A percentile compares a stretch with the other conserved stretches of the same genome.
These are phyloP conservation scores for Rhinophrynus dorsalis DNA, from an alignment of 2,797 vertebrate species.

Conservation along the genomic window DNA sequence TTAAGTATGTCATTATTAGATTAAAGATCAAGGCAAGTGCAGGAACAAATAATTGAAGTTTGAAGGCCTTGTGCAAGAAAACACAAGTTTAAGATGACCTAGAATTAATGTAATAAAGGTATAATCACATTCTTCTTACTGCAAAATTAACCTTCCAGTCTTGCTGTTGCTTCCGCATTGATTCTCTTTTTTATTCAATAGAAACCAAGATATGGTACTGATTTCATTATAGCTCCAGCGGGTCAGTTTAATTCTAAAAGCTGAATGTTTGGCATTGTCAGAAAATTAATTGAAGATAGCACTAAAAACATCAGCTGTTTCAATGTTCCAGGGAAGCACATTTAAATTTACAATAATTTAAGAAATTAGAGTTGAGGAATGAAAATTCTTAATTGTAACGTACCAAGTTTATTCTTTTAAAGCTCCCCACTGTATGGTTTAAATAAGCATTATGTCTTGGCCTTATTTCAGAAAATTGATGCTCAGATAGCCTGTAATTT, in stretches of 20 bases:
- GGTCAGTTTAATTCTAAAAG: conserved; percentile 27
- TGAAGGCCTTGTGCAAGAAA: conserved; percentile 12
- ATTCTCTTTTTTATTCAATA: conserved; percentile 16
- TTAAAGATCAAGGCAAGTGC: conserved; percentile 39
- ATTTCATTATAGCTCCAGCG: conserved; percentile 21
- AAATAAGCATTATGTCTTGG: no score
- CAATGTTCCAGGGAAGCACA: neutral
- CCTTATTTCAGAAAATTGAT: no score
- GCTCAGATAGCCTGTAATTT: no score
- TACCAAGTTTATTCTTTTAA: no score
- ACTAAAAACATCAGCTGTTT: neutral
- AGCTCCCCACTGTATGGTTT: no score
- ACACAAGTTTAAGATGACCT: conserved; percentile 11
- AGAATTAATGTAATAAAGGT: conserved; percentile 30
- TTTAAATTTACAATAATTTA: neutral
- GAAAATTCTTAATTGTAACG: no score
- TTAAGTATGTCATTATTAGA: conserved; percentile 37
- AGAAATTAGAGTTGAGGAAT: neutral
- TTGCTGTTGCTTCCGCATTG: conserved; percentile 12
- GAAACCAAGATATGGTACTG: conserved; percentile 14
- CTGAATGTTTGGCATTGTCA: conserved; percentile 16
- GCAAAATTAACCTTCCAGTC: conserved; percentile 27
- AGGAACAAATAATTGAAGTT: conserved; percentile 34
- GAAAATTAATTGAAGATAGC: conserved; percentile 23
- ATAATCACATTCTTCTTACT: conserved; percentile 23